Percentiles rank a stretch among this genome's conserved stretches.
Conservation (phyloP, 2,888 invertebrate species). For the Podotricha telesiphe region DNA sequence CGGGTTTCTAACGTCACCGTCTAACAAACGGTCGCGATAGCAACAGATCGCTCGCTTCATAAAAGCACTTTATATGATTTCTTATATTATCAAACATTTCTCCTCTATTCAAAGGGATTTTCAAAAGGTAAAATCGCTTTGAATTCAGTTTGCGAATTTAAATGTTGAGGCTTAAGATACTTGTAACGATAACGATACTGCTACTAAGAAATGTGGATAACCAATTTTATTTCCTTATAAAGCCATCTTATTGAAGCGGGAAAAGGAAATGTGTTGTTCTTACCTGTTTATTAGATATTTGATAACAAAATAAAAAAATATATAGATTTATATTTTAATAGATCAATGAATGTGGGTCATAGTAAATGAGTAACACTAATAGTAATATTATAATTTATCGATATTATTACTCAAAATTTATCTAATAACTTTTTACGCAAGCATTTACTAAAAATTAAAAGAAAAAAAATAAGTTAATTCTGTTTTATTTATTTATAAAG, state of each 20-base stretch:
- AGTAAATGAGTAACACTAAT: too few relatives aligned
- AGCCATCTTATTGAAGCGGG: conserved; percentile 10
- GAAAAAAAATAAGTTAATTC: too few relatives aligned
- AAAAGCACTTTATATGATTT: conserved; percentile 63
- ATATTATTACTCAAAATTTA: too few relatives aligned
- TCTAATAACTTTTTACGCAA: too few relatives aligned
- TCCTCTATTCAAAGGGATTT: conserved; percentile 52
- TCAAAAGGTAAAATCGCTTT: conserved; percentile 58
- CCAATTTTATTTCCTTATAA: conserved; percentile 19
- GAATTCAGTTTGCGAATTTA: conserved; percentile 39
- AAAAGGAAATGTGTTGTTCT: conserved; percentile 44
- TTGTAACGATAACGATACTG: conserved; percentile 11
- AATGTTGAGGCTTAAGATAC: conserved; percentile 20
- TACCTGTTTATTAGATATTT: conserved; percentile 14
- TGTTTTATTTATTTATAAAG: conserved; percentile 1
- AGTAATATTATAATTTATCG: too few relatives aligned
- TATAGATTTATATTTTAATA: not conserved
- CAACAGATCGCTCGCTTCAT: conserved; percentile 67
- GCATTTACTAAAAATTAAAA: too few relatives aligned
- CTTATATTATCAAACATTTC: conserved; percentile 47
- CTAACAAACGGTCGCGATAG: conserved; percentile 59
- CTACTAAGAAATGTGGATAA: conserved; percentile 9
- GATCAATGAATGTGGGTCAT: not conserved
- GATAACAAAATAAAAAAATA: not conserved
- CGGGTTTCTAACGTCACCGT: conserved; percentile 51